Evolutionary conservation across 1,140 invertebrate genomes (phyloP).

Genomic region (Drosophila trapezifrons): DNA sequence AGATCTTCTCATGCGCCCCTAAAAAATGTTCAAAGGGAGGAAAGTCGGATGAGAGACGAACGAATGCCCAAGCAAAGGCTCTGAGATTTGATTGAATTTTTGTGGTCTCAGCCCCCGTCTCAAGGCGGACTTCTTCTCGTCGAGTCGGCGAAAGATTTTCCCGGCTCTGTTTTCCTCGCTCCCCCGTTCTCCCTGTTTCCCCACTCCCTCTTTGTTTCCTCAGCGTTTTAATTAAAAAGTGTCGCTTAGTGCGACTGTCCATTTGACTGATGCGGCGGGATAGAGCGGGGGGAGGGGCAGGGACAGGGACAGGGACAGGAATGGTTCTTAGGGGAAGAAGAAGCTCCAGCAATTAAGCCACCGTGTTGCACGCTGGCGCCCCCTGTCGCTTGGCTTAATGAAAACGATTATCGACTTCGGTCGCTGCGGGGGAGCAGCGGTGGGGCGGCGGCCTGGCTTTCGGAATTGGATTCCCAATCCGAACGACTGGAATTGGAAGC

Average conservation of each 20-base stretch:
- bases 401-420: constrained; percentile 74
- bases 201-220: constrained; percentile 29
- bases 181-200: too few species aligned
- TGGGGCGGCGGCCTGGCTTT: not conserved
- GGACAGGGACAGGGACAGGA: not conserved
- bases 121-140: constrained; percentile 4
- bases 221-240: constrained; percentile 80
- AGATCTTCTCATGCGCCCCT: not conserved
- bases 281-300: not conserved
- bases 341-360: constrained; percentile 65
- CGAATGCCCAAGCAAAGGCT: constrained; percentile 27
- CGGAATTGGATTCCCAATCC: constrained; percentile 7
- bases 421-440: constrained; percentile 13
- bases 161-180: not conserved
- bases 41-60: not conserved
- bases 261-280: constrained; percentile 67
- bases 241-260: constrained; percentile 76
- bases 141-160: constrained; percentile 45
- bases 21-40: constrained; percentile 6
- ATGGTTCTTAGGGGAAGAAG: constrained; percentile 1
- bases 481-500: constrained; percentile 7
- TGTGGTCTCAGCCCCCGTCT: constrained; percentile 51
- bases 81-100: constrained; percentile 80
- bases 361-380: constrained; percentile 45
- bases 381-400: constrained; percentile 66